Conservation (phyloP, 2,888 invertebrate genomes). For the Argynnis bischoffii region DNA sequence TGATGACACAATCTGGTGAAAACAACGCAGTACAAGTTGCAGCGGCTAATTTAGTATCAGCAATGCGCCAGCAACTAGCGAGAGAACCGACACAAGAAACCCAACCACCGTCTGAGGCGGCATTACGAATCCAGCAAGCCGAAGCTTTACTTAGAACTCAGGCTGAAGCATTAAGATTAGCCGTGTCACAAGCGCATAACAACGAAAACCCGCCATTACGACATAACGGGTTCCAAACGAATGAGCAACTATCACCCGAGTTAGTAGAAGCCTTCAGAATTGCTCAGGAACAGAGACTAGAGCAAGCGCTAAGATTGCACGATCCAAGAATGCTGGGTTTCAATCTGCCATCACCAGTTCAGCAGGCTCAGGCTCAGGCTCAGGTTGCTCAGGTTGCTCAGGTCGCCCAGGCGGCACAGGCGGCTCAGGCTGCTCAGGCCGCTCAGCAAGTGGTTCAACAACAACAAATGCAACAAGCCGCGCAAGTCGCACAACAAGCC, state of each 20-base stretch:
- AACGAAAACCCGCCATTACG: constrained; percentile 67
- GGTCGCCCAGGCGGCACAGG: constrained; percentile 53
- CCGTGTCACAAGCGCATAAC: constrained; percentile 87
- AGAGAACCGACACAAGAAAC: constrained; percentile 74
- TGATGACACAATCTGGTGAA: constrained; percentile 83
- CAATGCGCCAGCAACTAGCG: constrained; percentile 85
- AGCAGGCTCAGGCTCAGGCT: constrained; percentile 67
- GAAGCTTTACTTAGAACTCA: constrained; percentile 92
- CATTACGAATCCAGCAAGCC: constrained; percentile 88
- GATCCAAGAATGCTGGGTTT: constrained; percentile 91
- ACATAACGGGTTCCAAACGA: constrained; percentile 74
- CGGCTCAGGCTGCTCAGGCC: constrained; percentile 57
- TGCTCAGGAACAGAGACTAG: constrained; percentile 90
- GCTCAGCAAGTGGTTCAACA: constrained; percentile 57
- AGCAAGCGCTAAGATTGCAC: constrained; percentile 91
- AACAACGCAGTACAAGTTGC: constrained; percentile 87
- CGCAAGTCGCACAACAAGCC: constrained; percentile 60
- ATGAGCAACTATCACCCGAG: constrained; percentile 85
- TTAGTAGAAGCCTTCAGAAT: constrained; percentile 87
- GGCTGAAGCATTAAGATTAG: constrained; percentile 91
- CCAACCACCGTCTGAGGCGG: constrained; percentile 89
- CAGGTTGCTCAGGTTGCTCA: constrained; percentile 52
- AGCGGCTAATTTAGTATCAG: constrained; percentile 88
- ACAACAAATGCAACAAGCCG: constrained; percentile 64
- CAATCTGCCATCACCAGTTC: constrained; percentile 81